Conservation (phyloP, 2,888 invertebrate genomes). For the Scaptodrosophila latifasciaeformis region DNA sequence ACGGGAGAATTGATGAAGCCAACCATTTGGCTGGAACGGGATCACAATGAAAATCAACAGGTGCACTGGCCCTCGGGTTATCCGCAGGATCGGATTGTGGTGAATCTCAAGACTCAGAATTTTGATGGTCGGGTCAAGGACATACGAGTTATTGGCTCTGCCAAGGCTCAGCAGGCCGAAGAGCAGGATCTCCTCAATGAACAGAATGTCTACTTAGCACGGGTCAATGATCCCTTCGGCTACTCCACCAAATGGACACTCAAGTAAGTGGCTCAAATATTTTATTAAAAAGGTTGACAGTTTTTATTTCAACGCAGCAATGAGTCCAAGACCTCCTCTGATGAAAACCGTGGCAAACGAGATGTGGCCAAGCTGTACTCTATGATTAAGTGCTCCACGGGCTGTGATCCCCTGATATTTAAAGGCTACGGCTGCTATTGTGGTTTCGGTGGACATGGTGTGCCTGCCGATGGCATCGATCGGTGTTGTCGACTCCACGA, state of each 20-base stretch:
- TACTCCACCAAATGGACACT: conserved; percentile 72
- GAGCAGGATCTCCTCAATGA: conserved; percentile 41
- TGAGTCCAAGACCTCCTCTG: conserved; percentile 7
- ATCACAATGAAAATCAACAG: conserved; percentile 34
- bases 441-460: conserved; percentile 88
- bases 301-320: conserved; percentile 8
- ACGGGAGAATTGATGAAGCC: conserved; percentile 52
- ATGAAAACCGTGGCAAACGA: conserved; percentile 80
- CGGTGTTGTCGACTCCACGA: conserved; percentile 90
- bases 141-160: conserved; percentile 36
- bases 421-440: conserved; percentile 95
- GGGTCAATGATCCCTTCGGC: conserved; percentile 74
- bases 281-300: background rate
- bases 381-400: conserved; percentile 89
- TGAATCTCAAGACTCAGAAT: conserved; percentile 37
- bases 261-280: conserved; percentile 38
- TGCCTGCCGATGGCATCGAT: conserved; percentile 86
- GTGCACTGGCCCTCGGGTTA: conserved; percentile 17
- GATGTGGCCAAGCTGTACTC: conserved; percentile 88
- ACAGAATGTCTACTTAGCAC: conserved; percentile 67
- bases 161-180: conserved; percentile 16
- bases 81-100: conserved; percentile 36
- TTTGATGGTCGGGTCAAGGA: conserved; percentile 48
- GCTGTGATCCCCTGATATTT: conserved; percentile 87
- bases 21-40: conserved; percentile 31